Conservation (phyloP, 2,113 vertebrate genomes). For the Formicarius rufipectus region DNA sequence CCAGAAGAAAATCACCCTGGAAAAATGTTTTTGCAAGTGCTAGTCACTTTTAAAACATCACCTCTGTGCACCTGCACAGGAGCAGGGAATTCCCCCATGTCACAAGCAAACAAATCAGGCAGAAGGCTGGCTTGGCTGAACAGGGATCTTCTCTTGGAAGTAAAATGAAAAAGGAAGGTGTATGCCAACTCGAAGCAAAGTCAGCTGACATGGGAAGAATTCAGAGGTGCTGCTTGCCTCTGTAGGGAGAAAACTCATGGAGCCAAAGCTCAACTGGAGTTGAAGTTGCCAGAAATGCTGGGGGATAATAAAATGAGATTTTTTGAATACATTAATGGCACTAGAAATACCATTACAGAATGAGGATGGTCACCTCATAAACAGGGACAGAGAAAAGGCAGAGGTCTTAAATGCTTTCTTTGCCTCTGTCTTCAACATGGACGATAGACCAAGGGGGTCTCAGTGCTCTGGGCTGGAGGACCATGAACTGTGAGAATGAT, state of each 20-base stretch:
- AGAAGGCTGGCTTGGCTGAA: not conserved
- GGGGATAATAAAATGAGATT: not conserved
- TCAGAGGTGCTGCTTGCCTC: not conserved
- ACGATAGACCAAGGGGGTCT: not conserved
- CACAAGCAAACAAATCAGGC: not conserved
- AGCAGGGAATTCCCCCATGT: not conserved
- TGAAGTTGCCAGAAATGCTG: not conserved
- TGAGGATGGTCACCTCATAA: not conserved
- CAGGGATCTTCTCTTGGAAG: not conserved
- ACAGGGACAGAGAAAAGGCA: not conserved
- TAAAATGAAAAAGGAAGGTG: not conserved
- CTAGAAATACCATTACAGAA: not conserved
- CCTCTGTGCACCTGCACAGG: not conserved
- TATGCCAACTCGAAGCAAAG: not conserved
- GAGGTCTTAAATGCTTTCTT: not conserved
- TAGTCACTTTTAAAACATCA: not conserved
- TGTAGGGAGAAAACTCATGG: not conserved
- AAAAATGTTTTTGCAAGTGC: not conserved
- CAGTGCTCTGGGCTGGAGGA: not conserved
- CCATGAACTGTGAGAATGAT: not conserved
- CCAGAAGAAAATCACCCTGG: not conserved
- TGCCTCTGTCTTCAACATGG: not conserved
- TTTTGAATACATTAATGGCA: not conserved
- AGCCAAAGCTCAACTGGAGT: not conserved
- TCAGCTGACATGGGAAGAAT: not conserved